Evolutionary conservation across 2,113 vertebrate genomes (phyloP).

Genomic region (Melanocharis versteri): DNA sequence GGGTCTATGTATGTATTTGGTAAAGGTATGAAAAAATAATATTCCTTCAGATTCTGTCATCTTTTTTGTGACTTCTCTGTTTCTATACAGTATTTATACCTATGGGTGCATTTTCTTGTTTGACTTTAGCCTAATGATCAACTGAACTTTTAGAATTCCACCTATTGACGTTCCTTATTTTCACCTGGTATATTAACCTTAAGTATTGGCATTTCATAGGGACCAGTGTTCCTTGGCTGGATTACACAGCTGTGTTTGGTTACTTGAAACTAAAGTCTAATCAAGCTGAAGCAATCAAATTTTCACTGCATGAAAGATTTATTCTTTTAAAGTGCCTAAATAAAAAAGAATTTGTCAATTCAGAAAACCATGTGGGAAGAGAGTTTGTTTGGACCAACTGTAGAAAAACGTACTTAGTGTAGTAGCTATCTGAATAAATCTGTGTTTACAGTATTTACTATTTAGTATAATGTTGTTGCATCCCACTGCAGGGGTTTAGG

Average conservation of each 20-base stretch:
- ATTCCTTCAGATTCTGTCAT: not conserved
- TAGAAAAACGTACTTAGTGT: not conserved
- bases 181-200: not conserved
- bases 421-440: not conserved
- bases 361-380: not conserved
- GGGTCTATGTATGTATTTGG: not conserved
- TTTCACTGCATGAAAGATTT: not conserved
- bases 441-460: not conserved
- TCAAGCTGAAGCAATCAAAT: not conserved
- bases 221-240: not conserved
- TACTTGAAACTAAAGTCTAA: constrained; percentile 26
- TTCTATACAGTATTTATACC: not conserved
- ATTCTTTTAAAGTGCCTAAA: not conserved
- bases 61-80: not conserved
- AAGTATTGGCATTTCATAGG: not conserved
- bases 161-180: not conserved
- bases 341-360: not conserved
- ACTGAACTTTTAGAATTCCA: not conserved
- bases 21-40: not conserved
- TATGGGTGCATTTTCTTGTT: not conserved
- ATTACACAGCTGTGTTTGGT: not conserved
- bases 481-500: not conserved
- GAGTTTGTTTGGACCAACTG: not conserved
- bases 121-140: not conserved
- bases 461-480: not conserved